Base-by-base conservation (phyloP, 2,113 vertebrate genomes). In the Synchiropus splendidus region DNA sequence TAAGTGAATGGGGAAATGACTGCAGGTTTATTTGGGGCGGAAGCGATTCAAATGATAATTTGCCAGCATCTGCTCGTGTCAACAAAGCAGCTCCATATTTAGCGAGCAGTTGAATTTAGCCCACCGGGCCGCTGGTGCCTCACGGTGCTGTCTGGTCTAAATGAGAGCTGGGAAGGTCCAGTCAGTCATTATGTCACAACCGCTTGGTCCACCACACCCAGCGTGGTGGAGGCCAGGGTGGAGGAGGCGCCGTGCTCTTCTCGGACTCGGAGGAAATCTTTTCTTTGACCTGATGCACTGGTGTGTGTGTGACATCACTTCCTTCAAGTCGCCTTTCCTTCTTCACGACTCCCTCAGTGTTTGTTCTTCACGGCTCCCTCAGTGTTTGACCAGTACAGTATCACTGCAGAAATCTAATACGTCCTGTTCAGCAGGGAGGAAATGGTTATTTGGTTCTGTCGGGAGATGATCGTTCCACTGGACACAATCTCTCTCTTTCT, bases 181-280 rank as follows among this genome's bases (percentile, higher is more conserved):
- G 63, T 59, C 57, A 56, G 66, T 76, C 61, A 79, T 81, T 78
- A 82, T 75, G 56, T 72, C 69, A 61, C 43, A 70, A 61, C 85
- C 80, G 76, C 85, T 78, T 37, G 18, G 64, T 76, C 77, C 75
- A 81, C 82, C 81, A 82, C 83, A 79, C 78, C 79, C 80, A 78
- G 54, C 54, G 67, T 48, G 43, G 60, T 59, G 45, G 63, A 48
- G 21, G 57, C 32, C 12, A 37, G 52, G 59, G 58, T 58, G 16
- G 45, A 16, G 27, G 13, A 67, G 45, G 30, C 63, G 58, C 53
- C n/a, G n/a, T n/a, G n/a, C n/a, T 27, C 21, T 27, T 8, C 4
- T 27, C 21, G 8, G 21, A 27, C n/a, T 27, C 4, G 8, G 21
- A 27, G 21, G 21, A 27, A n/a, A n/a, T n/a, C n/a, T n/a, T n/a